phyloP scores from a whole-genome alignment of 2,113 vertebrate species.

The Tragulus kanchil region DNA sequence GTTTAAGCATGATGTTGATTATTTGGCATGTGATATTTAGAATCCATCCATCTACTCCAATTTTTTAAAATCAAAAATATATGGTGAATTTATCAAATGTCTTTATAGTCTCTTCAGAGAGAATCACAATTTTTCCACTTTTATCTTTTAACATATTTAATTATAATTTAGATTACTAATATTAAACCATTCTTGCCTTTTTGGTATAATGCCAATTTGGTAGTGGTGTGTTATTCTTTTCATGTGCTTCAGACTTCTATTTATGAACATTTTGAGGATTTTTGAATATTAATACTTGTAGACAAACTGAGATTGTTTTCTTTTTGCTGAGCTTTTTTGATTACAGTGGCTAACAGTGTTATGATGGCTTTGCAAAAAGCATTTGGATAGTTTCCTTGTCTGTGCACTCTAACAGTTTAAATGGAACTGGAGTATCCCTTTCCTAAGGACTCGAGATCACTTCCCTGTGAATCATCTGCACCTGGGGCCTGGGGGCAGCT shows the following conservation, averaged over 20 bases:
- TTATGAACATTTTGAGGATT: not conserved
- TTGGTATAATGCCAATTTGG: not conserved
- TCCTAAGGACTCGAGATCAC: too few species aligned
- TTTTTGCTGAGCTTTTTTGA: not conserved
- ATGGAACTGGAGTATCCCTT: not conserved
- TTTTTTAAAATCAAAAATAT: conserved; percentile 6
- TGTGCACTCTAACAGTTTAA: not conserved
- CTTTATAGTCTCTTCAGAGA: not conserved
- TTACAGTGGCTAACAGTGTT: not conserved
- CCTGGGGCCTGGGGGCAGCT: too few species aligned
- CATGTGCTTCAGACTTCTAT: not conserved
- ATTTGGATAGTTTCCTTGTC: not conserved
- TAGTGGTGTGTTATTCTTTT: not conserved
- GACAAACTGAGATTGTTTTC: not conserved
- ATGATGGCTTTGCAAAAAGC: not conserved
- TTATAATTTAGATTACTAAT: not conserved
- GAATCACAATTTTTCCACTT: not conserved
- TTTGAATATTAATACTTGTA: not conserved
- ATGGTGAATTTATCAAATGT: not conserved
- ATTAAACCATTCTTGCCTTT: conserved; percentile 11
- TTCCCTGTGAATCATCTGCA: too few species aligned
- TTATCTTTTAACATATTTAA: conserved; percentile 30
- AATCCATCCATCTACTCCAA: conserved; percentile 34
- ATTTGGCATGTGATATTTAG: conserved; percentile 63
- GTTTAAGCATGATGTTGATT: not conserved